Percentiles rank a stretch among this genome's conserved stretches.
phyloP scores from a whole-genome alignment of 2,113 vertebrate species.

The Cyanistes caeruleus region DNA sequence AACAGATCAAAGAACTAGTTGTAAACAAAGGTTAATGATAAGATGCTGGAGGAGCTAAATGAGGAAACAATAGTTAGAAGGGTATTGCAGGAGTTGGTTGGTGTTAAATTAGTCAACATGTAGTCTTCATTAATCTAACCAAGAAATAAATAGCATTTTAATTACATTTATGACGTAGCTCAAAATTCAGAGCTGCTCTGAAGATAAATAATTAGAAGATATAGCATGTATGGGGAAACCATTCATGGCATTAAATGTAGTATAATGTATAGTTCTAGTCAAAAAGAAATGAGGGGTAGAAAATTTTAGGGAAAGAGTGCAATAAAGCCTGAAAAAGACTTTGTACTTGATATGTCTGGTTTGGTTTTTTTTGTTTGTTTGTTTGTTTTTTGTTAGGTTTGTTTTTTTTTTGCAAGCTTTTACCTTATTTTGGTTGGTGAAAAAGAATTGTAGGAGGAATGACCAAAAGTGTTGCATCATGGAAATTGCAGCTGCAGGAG shows the following conservation, averaged over 20 bases:
- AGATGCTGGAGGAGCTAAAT: neutral
- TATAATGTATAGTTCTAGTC: neutral
- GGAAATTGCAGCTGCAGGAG: neutral
- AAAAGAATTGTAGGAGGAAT: neutral
- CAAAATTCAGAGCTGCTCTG: neutral
- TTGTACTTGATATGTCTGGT: neutral
- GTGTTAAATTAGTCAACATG: neutral
- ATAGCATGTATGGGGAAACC: neutral
- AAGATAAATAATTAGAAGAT: neutral
- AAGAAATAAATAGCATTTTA: conserved; percentile 13
- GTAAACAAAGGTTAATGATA: neutral
- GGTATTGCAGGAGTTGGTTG: neutral
- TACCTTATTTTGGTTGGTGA: neutral
- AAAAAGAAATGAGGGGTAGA: neutral
- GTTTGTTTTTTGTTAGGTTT: no score
- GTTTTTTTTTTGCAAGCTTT: neutral
- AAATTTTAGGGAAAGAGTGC: neutral
- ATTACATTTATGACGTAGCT: conserved; percentile 12
- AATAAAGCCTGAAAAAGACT: neutral
- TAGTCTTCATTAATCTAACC: neutral
- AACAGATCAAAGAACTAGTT: neutral
- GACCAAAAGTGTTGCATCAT: neutral
- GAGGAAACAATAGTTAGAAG: neutral
- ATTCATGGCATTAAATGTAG: neutral
- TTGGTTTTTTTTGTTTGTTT: no score